Evolutionary conservation across 1,140 invertebrate species (phyloP), one percentile per base, ranked within the genome.

Genomic region (Heliconius melpomene): DNA sequence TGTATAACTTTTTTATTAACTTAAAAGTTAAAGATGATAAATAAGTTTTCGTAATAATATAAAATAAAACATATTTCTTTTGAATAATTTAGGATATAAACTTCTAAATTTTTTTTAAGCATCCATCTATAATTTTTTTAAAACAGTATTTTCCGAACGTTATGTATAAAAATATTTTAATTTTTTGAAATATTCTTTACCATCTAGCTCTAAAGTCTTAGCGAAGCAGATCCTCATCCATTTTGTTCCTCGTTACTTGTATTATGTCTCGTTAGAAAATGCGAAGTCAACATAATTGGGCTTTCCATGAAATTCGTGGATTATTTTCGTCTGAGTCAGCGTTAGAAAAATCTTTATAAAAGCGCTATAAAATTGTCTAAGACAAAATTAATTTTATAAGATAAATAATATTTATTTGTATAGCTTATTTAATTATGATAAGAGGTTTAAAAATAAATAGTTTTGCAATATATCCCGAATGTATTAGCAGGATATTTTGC

Each of bases 251-350:
- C 75, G 46, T 78, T 78, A 72, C 80, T 74, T 81, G 71, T 81
- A 81, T 79, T 85, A 75, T 80, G 75, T 80, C 75, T 77, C 79
- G 75, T 66, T 73, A 66, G 70, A 78, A 83, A 83, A 76, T 79
- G 82, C 77, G 70, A 79, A 74, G 77, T 83, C 80, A 76, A 77
- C 77, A 77, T 81, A 83, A 83, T 83, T 82, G 81, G 77, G 72
- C 75, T 78, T 80, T 81, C 77, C 77, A 75, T 79, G 72, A 75
- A 79, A 75, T 75, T 73, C 74, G 52, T 66, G 73, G 79, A 82
- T 79, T 78, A 77, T 81, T 83, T 83, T 80, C 79, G 66, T 74
- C 73, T 72, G 79, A 81, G 57, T 82, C 79, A 79, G 72, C 83
- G 40, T 70, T 79, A 60, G 60, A 66, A 66, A 26, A 66, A 29